These are phyloP conservation scores for Arvicola amphibius DNA, from an alignment of 2,797 vertebrate genomes.

Conservation along the genomic window DNA sequence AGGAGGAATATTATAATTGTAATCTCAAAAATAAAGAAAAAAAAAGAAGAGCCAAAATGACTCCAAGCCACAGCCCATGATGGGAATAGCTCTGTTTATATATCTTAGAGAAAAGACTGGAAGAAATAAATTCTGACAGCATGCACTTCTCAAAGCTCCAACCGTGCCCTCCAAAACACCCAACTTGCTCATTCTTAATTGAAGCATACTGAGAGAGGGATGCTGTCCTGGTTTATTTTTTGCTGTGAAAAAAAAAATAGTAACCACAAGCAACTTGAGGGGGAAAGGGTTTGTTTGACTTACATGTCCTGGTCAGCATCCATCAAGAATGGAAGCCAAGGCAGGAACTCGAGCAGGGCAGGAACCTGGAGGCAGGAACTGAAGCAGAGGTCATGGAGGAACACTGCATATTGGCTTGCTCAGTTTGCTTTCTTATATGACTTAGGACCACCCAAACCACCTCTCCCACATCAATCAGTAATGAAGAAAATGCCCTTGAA, in stretches of 20 bases:
- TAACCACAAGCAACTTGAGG: neutral
- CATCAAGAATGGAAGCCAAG: neutral
- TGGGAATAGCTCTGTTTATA: neutral
- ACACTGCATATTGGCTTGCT: neutral
- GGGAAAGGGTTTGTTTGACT: neutral
- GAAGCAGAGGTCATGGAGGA: neutral
- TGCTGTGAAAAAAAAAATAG: neutral
- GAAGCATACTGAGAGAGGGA: neutral
- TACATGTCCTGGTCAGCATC: neutral
- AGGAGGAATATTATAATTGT: neutral
- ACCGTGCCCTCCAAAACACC: neutral
- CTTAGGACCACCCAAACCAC: neutral
- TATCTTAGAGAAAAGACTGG: neutral
- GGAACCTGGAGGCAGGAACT: neutral
- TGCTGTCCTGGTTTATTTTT: neutral
- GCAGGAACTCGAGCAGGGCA: neutral
- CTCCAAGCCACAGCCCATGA: conserved; percentile 3
- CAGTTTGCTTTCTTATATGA: neutral
- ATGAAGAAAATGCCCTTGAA: neutral
- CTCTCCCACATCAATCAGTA: neutral
- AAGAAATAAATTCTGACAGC: conserved; percentile 40
- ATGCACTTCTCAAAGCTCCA: conserved; percentile 14
- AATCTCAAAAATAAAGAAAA: neutral
- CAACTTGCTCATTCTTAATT: neutral
- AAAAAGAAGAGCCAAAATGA: neutral